Base-by-base conservation (phyloP, 64 coral and sea anemone species). In the Pocillopora verrucosa region DNA sequence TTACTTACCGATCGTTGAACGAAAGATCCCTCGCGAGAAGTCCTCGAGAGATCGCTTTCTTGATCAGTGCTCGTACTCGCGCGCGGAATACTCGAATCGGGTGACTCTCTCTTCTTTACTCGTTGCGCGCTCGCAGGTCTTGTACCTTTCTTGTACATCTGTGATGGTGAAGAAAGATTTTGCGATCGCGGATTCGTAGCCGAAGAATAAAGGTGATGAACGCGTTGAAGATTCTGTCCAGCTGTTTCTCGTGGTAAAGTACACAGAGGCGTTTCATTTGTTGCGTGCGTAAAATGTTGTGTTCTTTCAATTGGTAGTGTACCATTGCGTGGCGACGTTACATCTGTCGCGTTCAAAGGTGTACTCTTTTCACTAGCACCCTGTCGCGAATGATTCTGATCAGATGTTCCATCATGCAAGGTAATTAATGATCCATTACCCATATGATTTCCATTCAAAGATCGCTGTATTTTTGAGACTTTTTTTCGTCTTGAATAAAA, bases 171-270 rank as follows among this genome's bases (percentile, higher is more conserved):
- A 3, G 82, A 85, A 30, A 85, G 22, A 45, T 19, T 85, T 58
- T 85, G 82, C 20, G 65, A 85, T 36, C 82, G 82, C 20, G 64
- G 14, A 72, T 85, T 70, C 4, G 64, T 83, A 9, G 80, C 16
- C 15, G 80, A 83, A 6, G 80, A 83, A 83, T 83, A 83, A 63
- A 83, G 60, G 80, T 83, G 80, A 45, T 69, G 62, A 56, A 83
- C 35, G 12, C 62, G 80, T 17, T 83, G 61, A 83, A 68, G 0
- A 14, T 64, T 24, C 17, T 0, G 59, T 13, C 26, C 16, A 12
- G 36, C 13, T 38, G 61, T 67, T 67, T 56, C 62, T 24, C 16
- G 20, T 12, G 57, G 51, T 26, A 60, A 79, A 60, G 20, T 79
- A 38, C 34, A 22, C 9, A 67, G 61, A 17, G 80, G 61, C 45